Percentiles rank a stretch among this genome's conserved stretches.
Conservation (phyloP, 2,888 invertebrate species). For the Caenorhabditis doughertyi region DNA sequence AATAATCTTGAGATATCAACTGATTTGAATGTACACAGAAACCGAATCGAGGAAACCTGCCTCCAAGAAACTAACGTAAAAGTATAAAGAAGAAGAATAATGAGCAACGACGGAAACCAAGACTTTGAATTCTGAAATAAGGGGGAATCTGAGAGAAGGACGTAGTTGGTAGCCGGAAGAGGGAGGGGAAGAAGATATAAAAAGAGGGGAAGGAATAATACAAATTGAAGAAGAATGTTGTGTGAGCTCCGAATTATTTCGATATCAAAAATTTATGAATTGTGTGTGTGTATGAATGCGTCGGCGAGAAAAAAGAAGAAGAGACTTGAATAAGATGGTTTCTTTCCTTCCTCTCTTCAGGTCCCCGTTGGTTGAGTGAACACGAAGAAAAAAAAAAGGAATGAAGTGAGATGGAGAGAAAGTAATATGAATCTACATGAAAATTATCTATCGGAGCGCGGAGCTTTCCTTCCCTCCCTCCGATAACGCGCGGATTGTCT, state of each 20-base stretch:
- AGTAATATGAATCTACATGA: conserved; percentile 22
- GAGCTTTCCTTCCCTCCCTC: neutral
- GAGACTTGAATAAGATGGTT: conserved; percentile 4
- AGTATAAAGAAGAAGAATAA: conserved; percentile 25
- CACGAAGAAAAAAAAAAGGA: conserved; percentile 20
- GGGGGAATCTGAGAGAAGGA: neutral
- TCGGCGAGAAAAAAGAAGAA: conserved; percentile 14
- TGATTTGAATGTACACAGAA: too few relatives aligned
- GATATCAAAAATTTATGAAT: conserved; percentile 63
- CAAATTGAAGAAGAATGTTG: conserved; percentile 56
- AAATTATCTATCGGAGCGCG: conserved; percentile 39
- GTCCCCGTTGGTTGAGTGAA: conserved; percentile 45
- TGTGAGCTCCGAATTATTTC: conserved; percentile 59
- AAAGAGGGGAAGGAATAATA: conserved; percentile 41
- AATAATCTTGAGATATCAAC: too few relatives aligned
- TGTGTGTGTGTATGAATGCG: conserved; percentile 17
- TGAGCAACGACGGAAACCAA: conserved; percentile 37
- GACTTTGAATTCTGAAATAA: neutral
- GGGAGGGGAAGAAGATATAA: conserved; percentile 3
- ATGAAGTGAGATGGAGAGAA: neutral
- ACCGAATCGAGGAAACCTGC: neutral
- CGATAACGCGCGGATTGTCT: conserved; percentile 26
- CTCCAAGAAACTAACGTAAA: neutral
- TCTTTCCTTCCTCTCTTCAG: too few relatives aligned
- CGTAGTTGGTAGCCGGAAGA: neutral